A percentile compares a stretch with the other conserved stretches of the same genome.
Evolutionary conservation across 1,140 invertebrate genomes (phyloP).

Genomic region (Caenorhabditis tropicalis): DNA sequence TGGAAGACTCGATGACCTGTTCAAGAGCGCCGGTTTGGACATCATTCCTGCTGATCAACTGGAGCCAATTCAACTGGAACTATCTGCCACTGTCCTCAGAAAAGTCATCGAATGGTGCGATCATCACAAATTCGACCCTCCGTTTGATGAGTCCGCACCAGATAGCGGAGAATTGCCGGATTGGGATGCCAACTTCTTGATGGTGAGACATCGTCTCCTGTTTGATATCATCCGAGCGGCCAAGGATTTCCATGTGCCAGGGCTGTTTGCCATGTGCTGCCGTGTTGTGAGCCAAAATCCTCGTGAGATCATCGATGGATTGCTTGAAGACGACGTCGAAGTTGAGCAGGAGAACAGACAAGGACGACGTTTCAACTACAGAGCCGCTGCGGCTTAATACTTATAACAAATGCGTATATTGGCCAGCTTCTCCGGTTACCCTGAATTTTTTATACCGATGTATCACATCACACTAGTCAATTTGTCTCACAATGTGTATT

Average conservation of each 20-base stretch:
- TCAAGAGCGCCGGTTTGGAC: background rate
- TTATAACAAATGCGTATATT: too few species aligned
- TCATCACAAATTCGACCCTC: slow-evolving; percentile 6
- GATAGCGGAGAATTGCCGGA: background rate
- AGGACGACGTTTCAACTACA: background rate
- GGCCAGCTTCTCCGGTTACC: too few species aligned
- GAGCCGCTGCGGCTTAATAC: background rate
- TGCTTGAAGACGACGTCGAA: background rate
- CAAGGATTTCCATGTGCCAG: background rate
- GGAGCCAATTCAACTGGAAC: background rate
- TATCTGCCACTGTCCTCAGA: background rate
- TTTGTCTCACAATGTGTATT: too few species aligned
- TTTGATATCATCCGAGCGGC: background rate
- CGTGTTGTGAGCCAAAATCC: background rate
- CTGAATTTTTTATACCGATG: too few species aligned
- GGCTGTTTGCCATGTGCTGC: slow-evolving; percentile 23
- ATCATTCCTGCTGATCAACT: background rate
- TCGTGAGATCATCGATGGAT: background rate
- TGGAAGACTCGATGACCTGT: background rate
- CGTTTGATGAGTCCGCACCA: background rate
- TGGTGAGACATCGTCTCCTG: background rate
- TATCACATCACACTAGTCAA: too few species aligned
- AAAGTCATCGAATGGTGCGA: slow-evolving; percentile 29
- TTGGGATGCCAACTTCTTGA: background rate
- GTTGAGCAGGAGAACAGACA: background rate